Conservation (phyloP, 2,113 vertebrate genomes). For the Prunella fulvescens region DNA sequence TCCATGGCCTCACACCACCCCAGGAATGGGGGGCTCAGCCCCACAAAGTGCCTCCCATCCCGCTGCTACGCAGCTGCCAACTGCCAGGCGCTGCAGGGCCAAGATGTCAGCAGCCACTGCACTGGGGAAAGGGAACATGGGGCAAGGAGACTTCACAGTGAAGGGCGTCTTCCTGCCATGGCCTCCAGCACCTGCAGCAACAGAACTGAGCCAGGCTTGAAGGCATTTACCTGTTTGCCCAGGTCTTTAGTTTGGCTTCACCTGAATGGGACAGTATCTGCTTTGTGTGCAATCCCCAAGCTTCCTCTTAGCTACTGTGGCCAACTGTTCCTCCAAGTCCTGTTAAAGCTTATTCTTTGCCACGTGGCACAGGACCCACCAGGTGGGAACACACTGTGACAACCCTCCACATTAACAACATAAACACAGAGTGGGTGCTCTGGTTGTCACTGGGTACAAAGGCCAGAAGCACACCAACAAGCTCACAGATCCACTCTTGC, state of each 20-base stretch:
- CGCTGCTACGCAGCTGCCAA: accelerated
- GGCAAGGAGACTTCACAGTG: background rate
- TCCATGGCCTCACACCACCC: background rate
- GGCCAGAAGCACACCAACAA: background rate
- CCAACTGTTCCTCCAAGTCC: background rate
- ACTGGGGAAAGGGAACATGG: accelerated
- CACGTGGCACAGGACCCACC: background rate
- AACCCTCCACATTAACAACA: background rate
- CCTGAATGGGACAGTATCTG: background rate
- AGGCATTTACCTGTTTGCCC: background rate
- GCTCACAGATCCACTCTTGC: no score
- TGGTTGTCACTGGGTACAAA: accelerated
- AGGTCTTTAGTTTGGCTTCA: background rate
- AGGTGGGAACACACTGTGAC: background rate
- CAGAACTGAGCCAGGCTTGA: background rate
- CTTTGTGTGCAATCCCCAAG: background rate
- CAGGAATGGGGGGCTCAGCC: background rate
- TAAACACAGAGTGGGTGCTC: background rate
- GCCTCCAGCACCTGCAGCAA: background rate
- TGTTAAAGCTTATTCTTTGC: background rate
- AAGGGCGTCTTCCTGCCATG: accelerated
- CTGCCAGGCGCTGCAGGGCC: background rate
- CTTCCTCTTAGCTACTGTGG: background rate
- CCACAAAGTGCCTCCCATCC: accelerated
- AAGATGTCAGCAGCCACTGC: background rate